Conservation (phyloP, 2,797 vertebrate species). For the Potorous gilbertii region DNA sequence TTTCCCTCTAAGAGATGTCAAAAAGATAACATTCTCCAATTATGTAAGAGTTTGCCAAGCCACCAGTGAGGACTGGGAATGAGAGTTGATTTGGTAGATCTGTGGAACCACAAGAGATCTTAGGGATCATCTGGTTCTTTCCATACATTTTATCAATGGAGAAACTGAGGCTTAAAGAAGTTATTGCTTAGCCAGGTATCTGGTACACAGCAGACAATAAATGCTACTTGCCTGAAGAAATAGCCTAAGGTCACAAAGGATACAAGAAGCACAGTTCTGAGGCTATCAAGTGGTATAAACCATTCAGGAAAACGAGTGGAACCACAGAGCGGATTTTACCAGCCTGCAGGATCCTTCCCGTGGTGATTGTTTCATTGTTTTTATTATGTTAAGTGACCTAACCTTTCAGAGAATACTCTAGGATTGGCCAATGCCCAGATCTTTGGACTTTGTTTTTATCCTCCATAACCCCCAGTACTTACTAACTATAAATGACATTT, state of each 20-base stretch:
- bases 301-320: background rate
- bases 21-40: background rate
- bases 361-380: background rate
- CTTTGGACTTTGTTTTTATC: background rate
- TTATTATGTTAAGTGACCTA: background rate
- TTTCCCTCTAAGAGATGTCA: background rate
- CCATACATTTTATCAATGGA: background rate
- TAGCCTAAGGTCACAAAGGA: background rate
- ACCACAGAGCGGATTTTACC: constrained; percentile 10
- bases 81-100: background rate
- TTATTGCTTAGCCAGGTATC: background rate
- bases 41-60: background rate
- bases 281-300: background rate
- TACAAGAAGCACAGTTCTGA: background rate
- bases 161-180: background rate
- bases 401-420: background rate
- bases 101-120: background rate
- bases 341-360: background rate
- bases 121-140: background rate
- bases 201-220: background rate
- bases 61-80: background rate
- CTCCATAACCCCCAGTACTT: background rate
- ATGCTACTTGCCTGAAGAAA: background rate
- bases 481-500: constrained; percentile 1
- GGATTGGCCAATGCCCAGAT: too few species aligned